Conservation (phyloP, 2,888 invertebrate species). For the Gymnocheta viridis region DNA sequence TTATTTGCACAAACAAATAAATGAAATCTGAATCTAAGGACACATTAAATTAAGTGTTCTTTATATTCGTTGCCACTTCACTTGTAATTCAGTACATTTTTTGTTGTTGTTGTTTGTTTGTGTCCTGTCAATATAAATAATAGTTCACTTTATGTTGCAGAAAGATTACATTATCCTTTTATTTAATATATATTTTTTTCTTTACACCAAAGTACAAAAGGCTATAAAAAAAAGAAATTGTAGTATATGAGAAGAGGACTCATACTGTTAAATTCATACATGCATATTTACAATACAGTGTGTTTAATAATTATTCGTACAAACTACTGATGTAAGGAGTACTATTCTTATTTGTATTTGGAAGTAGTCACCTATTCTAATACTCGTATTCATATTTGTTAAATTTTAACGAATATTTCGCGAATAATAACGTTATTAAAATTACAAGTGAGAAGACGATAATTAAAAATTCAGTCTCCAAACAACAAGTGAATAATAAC, state of each 20-base stretch:
- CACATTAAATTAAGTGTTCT: not conserved
- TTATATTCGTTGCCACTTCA: not conserved
- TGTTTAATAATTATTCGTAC: not conserved
- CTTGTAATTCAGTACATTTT: not conserved
- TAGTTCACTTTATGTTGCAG: constrained; percentile 59
- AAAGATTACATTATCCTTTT: constrained; percentile 63
- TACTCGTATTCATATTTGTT: no score
- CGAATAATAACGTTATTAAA: no score
- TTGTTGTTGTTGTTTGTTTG: not conserved
- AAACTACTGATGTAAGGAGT: no score
- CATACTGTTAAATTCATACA: not conserved
- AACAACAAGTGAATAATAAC: no score
- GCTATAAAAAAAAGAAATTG: not conserved
- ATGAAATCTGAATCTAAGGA: not conserved
- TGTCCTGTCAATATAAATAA: constrained; percentile 39
- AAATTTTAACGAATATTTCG: no score
- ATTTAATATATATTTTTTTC: constrained; percentile 54
- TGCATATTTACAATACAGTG: not conserved
- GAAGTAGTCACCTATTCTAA: no score
- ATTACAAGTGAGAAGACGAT: no score
- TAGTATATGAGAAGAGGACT: not conserved
- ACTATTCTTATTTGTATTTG: no score
- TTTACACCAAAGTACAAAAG: constrained; percentile 50
- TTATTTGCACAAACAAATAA: no score
- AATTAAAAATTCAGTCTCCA: no score